Evolutionary conservation across 1,140 invertebrate species (phyloP), one percentile per base, ranked within the genome.

Genomic region (Drosophila kepulauana): DNA sequence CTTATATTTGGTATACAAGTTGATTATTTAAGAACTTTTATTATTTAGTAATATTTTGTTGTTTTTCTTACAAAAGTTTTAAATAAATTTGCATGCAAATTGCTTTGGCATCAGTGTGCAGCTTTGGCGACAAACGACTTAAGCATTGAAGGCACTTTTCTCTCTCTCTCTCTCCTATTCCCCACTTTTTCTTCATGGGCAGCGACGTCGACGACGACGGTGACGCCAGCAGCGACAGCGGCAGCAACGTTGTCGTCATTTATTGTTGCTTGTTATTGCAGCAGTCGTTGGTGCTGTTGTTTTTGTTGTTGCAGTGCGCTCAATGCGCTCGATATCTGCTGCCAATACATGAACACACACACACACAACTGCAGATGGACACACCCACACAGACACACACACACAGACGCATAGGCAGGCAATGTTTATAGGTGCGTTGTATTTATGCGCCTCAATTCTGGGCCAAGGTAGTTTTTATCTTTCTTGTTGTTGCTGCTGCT

Each of bases 381-480:
- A 71, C 79, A 75, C 63, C 52, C 35, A 76, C 72, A 59, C 71
- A 75, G 38, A 75, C 61, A 69, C 56, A 57, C 45, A 46, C 48
- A 57, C 45, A 46, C 48, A 71, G 3, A 30, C 28, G 35, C 51
- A 30, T 10, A 38, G 35, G 35, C 25, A 45, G 41, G 46, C 41
- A 54, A 69, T 75, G 73, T 76, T 84, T 84, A 89, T 89, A 84
- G 85, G 85, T 72, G 74, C 69, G 69, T 78, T 78, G 70, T 78
- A 52, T 78, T 78, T 78, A 78, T 78, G 64, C 85, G 85, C 78
- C 78, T 89, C 85, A 78, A 88, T 88, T 89, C 85, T 88, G 85
- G 85, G 85, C 85, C 85, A 88, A 88, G 85, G 85, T 88, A 88
- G 85, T 85, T 88, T 88, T 88, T 88, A 88, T 88, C 85, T 87